Conservation (phyloP, 2,888 invertebrate genomes). For the Meiosimyza platycephala region DNA sequence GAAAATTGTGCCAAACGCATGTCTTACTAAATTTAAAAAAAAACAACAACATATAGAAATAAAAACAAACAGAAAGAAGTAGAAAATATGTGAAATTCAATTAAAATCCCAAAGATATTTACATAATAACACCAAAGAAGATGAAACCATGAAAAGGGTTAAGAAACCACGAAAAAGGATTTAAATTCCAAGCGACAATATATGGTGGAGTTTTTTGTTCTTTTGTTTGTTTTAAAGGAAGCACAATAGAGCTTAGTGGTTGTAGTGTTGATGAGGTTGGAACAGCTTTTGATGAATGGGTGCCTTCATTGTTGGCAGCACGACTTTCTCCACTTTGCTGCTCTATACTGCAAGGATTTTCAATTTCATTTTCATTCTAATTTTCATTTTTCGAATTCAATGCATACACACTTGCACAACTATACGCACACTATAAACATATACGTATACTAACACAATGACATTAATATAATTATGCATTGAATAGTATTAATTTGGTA, state of each 20-base stretch:
- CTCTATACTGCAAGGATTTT: neutral
- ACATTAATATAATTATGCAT: constrained; percentile 36
- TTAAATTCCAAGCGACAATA: constrained; percentile 26
- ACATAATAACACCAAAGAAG: constrained; percentile 29
- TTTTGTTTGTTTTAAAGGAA: neutral
- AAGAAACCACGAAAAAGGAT: constrained; percentile 38
- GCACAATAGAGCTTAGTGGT: neutral
- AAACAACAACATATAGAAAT: too few species aligned
- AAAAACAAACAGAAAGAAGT: too few species aligned
- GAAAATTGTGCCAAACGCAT: neutral
- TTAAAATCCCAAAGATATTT: constrained; percentile 35
- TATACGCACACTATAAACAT: neutral
- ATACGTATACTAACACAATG: neutral
- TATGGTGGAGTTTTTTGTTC: constrained; percentile 11
- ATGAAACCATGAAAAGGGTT: neutral
- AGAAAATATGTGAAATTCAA: constrained; percentile 36
- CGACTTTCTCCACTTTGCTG: neutral
- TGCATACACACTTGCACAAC: neutral
- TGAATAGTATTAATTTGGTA: constrained; percentile 38
- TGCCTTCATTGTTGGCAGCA: neutral
- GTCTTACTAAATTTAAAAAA: too few species aligned
- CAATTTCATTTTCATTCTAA: constrained; percentile 12
- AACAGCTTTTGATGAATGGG: constrained; percentile 8
- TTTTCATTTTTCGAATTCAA: constrained; percentile 7
- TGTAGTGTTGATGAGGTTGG: neutral